Evolutionary conservation across 2,113 vertebrate species (phyloP).

Genomic region (human): DNA sequence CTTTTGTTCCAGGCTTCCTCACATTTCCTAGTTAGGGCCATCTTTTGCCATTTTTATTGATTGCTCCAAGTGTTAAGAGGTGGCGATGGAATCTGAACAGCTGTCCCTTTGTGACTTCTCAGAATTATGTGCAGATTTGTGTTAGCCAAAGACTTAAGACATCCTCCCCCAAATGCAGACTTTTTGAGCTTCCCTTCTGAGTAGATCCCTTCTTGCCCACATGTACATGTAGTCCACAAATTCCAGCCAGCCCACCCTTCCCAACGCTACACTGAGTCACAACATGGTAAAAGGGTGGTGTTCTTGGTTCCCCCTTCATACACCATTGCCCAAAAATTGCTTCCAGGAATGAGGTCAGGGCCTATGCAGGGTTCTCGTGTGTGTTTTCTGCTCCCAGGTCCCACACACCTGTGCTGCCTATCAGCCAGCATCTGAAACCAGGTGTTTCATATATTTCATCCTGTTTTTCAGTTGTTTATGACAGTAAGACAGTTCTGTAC

Average conservation of each 20-base stretch:
- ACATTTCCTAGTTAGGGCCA: not conserved
- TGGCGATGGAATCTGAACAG: not conserved
- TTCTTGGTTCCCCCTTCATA: not conserved
- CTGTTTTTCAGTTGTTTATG: not conserved
- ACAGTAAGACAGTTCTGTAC: not conserved
- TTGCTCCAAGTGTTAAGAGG: not conserved
- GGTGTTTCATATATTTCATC: not conserved
- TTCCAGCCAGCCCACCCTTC: not conserved
- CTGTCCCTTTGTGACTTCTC: not conserved
- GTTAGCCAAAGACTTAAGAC: not conserved
- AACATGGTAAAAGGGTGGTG: not conserved
- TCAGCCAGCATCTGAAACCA: not conserved
- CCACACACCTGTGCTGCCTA: accelerated
- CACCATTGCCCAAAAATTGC: not conserved
- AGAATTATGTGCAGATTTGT: not conserved
- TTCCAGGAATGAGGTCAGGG: too few species aligned
- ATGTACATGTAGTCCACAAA: not conserved
- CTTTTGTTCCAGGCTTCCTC: not conserved
- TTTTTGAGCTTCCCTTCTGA: not conserved
- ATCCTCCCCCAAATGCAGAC: too few species aligned
- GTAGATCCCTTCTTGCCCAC: not conserved
- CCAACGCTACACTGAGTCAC: not conserved
- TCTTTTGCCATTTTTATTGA: not conserved
- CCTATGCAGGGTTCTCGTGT: accelerated
- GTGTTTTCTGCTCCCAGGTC: not conserved